A percentile compares a stretch with the other conserved stretches of the same genome.
These are phyloP conservation scores for Chrysolina haemoptera DNA, from an alignment of 2,888 invertebrate genomes.

Conservation along the genomic window DNA sequence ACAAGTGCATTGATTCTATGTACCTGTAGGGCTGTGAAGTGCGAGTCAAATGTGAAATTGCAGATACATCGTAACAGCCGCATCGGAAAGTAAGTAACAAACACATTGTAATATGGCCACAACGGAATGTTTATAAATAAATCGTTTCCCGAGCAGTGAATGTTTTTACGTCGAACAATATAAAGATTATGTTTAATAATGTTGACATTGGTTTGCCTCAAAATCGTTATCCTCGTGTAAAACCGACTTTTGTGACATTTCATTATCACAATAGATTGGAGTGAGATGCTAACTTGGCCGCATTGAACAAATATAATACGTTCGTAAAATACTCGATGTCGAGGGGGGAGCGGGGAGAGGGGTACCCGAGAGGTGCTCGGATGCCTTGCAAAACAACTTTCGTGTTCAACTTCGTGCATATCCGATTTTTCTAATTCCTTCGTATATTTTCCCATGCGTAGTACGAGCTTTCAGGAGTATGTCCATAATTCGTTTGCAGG, in stretches of 20 bases:
- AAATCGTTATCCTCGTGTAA: slow-evolving; percentile 45
- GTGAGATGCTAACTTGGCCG: slow-evolving; percentile 55
- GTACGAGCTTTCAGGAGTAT: slow-evolving; percentile 24
- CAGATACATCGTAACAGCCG: slow-evolving; percentile 9
- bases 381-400: slow-evolving; percentile 47
- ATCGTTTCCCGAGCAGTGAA: slow-evolving; percentile 45
- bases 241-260: slow-evolving; percentile 55
- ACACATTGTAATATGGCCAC: slow-evolving; percentile 33
- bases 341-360: slow-evolving; percentile 20
- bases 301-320: slow-evolving; percentile 52
- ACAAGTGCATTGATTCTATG: not conserved
- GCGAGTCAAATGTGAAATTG: not conserved
- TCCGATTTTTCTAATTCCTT: slow-evolving; percentile 46
- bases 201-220: slow-evolving; percentile 46
- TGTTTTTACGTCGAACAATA: slow-evolving; percentile 53
- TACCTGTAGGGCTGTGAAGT: not conserved
- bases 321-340: slow-evolving; percentile 33
- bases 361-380: slow-evolving; percentile 16
- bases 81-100: slow-evolving; percentile 37
- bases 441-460: slow-evolving; percentile 23
- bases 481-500: slow-evolving; percentile 24
- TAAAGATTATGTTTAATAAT: slow-evolving; percentile 51
- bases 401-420: slow-evolving; percentile 43
- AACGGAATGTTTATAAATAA: slow-evolving; percentile 47
- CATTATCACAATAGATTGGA: slow-evolving; percentile 55